Base-by-base conservation (phyloP, 2,797 vertebrate species). In the Pseudomugil gertrudae region DNA sequence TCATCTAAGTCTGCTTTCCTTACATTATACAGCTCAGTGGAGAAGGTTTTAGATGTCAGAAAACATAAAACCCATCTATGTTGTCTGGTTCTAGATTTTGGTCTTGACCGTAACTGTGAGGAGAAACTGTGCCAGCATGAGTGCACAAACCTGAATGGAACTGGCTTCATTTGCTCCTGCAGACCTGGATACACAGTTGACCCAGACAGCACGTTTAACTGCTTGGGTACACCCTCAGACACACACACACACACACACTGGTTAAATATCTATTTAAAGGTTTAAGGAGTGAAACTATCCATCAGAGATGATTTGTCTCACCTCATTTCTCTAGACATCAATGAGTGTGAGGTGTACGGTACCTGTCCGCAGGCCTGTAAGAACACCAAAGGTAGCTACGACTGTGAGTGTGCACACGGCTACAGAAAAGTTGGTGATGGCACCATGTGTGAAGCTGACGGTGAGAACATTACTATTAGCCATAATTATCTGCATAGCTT, bases 131-230 rank as follows among this genome's bases (percentile, higher is more conserved):
- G 96, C 81, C 93, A 97, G 63, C 96, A 98, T 3, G 92, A 95
- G 19, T 97, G 96, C 87, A 96, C 95, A 40, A 92, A 96, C 67
- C 84, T 98, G 86, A 92, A 54, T 3, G 94, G 91, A 80, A 95
- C 95, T 15, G 96, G 96, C 66, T 98, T 97, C 90, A 95, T 98
- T 75, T 98, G 96, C 78, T 95, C 94, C 66, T 98, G 96, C 67
- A 89, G 87, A 61, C 84, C 93, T 0, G 96, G 96, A 47, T 98
- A 95, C 83, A 75, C 0, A 10, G 90, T 92, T 90, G 91, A 90
- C 88, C 94, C 79, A 78, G 90, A 90, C 87, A 93, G 92, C 87
- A 92, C 93, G 74, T 95, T 93, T 85, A 94, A 78, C 57, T 98
- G 96, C 92, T 90, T 92, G 10, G 96, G 96, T 97, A 95, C 13